phyloP scores from a whole-genome alignment of 2,888 invertebrate species.

The Rhagonycha lutea region DNA sequence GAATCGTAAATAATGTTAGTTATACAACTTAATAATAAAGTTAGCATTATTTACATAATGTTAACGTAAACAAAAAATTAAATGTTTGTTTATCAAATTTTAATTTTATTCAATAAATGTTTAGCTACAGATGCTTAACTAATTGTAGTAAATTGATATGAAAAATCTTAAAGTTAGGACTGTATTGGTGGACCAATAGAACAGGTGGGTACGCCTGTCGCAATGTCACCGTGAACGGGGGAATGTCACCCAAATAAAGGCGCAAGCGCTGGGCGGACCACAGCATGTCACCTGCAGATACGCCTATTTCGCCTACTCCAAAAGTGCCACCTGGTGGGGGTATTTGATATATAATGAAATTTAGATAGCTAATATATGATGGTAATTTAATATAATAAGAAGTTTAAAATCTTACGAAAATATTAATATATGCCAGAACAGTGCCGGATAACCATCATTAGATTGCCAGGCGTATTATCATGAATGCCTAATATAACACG shows the following conservation, averaged over 20 bases:
- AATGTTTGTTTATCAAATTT: background rate
- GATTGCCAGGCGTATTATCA: background rate
- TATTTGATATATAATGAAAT: conserved; percentile 14
- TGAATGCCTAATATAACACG: background rate
- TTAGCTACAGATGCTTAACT: background rate
- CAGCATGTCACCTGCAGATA: conserved; percentile 51
- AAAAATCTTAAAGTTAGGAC: conserved; percentile 22
- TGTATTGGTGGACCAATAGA: conserved; percentile 54
- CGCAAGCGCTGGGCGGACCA: conserved; percentile 53
- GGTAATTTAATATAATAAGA: background rate
- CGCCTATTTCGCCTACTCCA: conserved; percentile 52
- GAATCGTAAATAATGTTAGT: background rate
- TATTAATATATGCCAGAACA: background rate
- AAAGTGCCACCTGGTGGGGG: conserved; percentile 50
- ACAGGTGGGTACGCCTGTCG: conserved; percentile 55
- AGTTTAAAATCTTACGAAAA: background rate
- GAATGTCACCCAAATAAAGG: conserved; percentile 50
- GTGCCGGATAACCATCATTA: background rate
- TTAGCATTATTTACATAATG: background rate
- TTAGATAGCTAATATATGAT: conserved; percentile 7
- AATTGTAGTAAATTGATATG: background rate
- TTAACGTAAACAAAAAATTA: background rate
- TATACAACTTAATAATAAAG: background rate
- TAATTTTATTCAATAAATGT: background rate
- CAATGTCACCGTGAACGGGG: conserved; percentile 52